These are phyloP conservation scores for Eurois occulta DNA, from an alignment of 2,888 invertebrate species.

Conservation along the genomic window DNA sequence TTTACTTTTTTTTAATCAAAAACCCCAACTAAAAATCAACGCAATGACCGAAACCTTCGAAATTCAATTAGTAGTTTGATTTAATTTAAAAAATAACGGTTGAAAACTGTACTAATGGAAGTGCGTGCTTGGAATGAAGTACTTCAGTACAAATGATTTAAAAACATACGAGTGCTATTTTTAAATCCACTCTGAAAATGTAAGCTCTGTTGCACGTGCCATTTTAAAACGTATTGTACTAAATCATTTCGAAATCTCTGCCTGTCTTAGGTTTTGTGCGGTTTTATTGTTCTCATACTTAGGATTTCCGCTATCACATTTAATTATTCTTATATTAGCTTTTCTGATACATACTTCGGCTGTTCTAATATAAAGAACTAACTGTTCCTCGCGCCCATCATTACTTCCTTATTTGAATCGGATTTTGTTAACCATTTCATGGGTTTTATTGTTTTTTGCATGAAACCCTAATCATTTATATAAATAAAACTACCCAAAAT, in stretches of 20 bases:
- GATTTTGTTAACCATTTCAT: too few species aligned
- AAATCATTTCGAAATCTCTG: neutral
- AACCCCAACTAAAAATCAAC: slow-evolving; percentile 14
- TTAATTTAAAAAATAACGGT: slow-evolving; percentile 44
- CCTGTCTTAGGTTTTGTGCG: neutral
- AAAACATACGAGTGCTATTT: slow-evolving; percentile 30
- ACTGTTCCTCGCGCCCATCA: too few species aligned
- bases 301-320: neutral
- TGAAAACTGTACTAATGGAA: slow-evolving; percentile 33
- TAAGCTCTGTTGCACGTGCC: neutral
- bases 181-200: neutral
- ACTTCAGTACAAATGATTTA: slow-evolving; percentile 35
- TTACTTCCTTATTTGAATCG: too few species aligned
- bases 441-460: too few species aligned
- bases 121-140: slow-evolving; percentile 46
- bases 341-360: neutral
- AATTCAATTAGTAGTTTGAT: slow-evolving; percentile 45
- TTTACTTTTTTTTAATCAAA: slow-evolving; percentile 14
- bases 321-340: neutral
- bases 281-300: neutral
- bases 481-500: too few species aligned
- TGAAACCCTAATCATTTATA: too few species aligned
- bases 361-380: too few species aligned
- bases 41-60: slow-evolving; percentile 24
- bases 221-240: neutral